These are phyloP conservation scores for Crocuta crocuta DNA, from an alignment of 2,113 vertebrate genomes.

Conservation along the genomic window DNA sequence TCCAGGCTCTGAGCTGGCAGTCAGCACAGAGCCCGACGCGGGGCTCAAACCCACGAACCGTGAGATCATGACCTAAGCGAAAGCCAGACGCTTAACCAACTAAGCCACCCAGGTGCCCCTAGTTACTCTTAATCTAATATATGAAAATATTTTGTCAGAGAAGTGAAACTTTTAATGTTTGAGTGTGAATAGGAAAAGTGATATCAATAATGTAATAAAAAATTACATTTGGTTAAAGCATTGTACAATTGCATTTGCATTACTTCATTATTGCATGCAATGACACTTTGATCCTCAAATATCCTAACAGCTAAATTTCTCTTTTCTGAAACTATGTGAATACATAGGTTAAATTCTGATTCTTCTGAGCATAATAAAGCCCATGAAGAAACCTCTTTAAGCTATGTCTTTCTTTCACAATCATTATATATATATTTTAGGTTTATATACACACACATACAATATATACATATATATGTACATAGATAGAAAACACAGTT, in stretches of 20 bases:
- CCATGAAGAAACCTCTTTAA: not conserved
- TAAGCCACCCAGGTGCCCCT: too few relatives aligned
- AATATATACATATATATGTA: not conserved
- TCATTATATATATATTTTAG: not conserved
- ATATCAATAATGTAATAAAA: conserved; percentile 40
- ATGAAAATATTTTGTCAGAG: conserved; percentile 42
- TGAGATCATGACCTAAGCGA: too few relatives aligned
- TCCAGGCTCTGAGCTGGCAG: too few relatives aligned
- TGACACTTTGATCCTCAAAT: conserved; percentile 40
- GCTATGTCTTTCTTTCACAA: not conserved
- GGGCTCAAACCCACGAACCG: too few relatives aligned
- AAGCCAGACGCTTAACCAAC: too few relatives aligned
- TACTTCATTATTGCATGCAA: not conserved
- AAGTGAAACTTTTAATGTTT: not conserved
- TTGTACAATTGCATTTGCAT: not conserved
- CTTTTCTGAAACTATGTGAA: conserved; percentile 19
- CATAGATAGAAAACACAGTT: not conserved
- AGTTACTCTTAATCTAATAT: conserved; percentile 16
- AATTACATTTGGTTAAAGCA: not conserved
- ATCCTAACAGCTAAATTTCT: not conserved
- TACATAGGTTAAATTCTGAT: not conserved
- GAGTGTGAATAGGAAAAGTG: not conserved
- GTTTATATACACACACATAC: not conserved
- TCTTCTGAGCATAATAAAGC: not conserved
- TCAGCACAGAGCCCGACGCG: too few relatives aligned